These are phyloP conservation scores for Drosophila acutilabella DNA, from an alignment of 2,888 invertebrate species.

Conservation along the genomic window DNA sequence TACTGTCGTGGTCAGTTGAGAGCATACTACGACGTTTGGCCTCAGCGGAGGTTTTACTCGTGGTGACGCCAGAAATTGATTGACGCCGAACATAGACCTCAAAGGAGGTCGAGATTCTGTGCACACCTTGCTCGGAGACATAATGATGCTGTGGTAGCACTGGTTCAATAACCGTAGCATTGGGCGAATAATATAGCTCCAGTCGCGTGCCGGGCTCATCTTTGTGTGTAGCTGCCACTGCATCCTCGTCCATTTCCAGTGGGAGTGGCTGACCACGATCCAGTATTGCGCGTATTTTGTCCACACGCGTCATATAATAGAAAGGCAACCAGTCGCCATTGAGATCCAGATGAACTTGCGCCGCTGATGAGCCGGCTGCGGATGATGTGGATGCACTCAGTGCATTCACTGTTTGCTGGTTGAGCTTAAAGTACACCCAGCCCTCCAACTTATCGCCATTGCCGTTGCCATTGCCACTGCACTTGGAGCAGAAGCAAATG, in stretches of 20 bases:
- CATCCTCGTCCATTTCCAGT: slow-evolving; percentile 80
- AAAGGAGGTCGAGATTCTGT: slow-evolving; percentile 84
- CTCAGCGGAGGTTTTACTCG: slow-evolving; percentile 56
- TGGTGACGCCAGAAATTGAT: slow-evolving; percentile 80
- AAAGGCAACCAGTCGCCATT: slow-evolving; percentile 84
- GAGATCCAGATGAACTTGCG: slow-evolving; percentile 62
- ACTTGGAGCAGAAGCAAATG: slow-evolving; percentile 83
- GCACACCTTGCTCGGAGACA: slow-evolving; percentile 78
- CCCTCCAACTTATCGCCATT: slow-evolving; percentile 82
- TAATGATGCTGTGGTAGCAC: slow-evolving; percentile 82
- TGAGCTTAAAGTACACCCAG: slow-evolving; percentile 85
- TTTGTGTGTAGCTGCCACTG: slow-evolving; percentile 79
- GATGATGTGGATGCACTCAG: slow-evolving; percentile 53
- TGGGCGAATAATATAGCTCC: slow-evolving; percentile 83
- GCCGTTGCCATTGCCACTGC: slow-evolving; percentile 69
- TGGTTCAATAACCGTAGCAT: slow-evolving; percentile 79
- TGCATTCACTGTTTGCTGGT: slow-evolving; percentile 83
- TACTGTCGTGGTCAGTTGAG: slow-evolving; percentile 43
- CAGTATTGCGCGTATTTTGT: slow-evolving; percentile 85
- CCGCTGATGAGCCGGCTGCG: slow-evolving; percentile 38
- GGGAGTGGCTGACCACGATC: slow-evolving; percentile 85
- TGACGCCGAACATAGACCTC: slow-evolving; percentile 84
- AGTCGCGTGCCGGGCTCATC: slow-evolving; percentile 85
- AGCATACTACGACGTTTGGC: slow-evolving; percentile 55
- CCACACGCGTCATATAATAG: slow-evolving; percentile 84